Evolutionary conservation across 1,140 invertebrate genomes (phyloP).

Genomic region (Aphis craccivora): DNA sequence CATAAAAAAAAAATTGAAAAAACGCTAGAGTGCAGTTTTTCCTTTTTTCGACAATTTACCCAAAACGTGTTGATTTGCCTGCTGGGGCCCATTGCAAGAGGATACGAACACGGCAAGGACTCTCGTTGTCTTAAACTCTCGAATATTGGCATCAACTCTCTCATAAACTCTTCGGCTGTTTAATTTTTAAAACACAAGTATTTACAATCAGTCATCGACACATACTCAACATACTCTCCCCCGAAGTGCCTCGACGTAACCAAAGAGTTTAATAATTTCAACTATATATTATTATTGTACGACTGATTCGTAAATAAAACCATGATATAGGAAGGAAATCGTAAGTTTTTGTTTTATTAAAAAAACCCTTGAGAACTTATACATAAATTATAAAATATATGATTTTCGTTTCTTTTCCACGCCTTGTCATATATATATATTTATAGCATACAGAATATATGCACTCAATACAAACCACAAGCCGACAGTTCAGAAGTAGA

Average conservation of each 20-base stretch:
- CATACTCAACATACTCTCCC: constrained; percentile 25
- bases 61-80: constrained; percentile 55
- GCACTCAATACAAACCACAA: constrained; percentile 31
- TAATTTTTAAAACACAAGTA: constrained; percentile 5
- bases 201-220: constrained; percentile 17
- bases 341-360: not conserved
- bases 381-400: not conserved
- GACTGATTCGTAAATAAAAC: not conserved
- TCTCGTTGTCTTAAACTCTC: constrained; percentile 87
- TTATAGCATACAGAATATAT: not conserved
- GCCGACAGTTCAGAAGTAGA: constrained; percentile 44
- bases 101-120: constrained; percentile 85
- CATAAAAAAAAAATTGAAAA: constrained; percentile 8
- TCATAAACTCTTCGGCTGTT: constrained; percentile 88
- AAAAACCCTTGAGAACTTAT: constrained; percentile 49
- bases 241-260: constrained; percentile 49
- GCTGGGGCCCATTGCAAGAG: constrained; percentile 77
- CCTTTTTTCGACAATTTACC: constrained; percentile 57
- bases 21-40: not conserved
- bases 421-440: not conserved
- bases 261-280: not conserved
- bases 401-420: constrained; percentile 5
- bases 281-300: not conserved
- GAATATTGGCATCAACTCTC: constrained; percentile 91
- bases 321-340: not conserved